These are phyloP conservation scores for Todus mexicanus DNA, from an alignment of 2,797 vertebrate species.

Conservation along the genomic window DNA sequence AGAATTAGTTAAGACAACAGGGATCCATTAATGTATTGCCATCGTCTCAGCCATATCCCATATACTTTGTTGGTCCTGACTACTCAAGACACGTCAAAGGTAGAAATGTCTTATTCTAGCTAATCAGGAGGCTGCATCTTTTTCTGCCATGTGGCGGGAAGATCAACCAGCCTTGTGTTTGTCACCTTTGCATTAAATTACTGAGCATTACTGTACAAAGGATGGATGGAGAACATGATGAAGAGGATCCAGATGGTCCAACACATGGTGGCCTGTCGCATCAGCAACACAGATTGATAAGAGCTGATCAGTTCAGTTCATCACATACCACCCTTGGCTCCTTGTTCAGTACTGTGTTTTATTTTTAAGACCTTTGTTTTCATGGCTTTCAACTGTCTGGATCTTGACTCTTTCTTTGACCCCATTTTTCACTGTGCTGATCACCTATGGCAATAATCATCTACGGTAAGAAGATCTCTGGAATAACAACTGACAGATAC, in stretches of 20 bases:
- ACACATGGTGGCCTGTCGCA: conserved; percentile 55
- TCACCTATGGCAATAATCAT: neutral
- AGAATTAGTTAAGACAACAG: neutral
- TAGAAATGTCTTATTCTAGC: neutral
- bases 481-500: neutral
- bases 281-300: conserved; percentile 32
- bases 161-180: neutral
- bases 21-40: neutral
- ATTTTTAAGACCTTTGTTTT: conserved; percentile 16
- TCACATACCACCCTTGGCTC: neutral
- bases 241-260: conserved; percentile 47
- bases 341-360: neutral
- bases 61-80: neutral
- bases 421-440: neutral
- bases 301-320: neutral
- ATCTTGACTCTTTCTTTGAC: neutral
- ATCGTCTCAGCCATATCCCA: neutral
- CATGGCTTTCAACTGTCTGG: neutral
- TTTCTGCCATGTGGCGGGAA: neutral
- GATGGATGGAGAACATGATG: conserved; percentile 1
- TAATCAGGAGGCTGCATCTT: neutral
- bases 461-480: neutral
- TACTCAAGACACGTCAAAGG: neutral
- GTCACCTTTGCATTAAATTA: conserved; percentile 4
- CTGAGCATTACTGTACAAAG: neutral